These are phyloP conservation scores for Lagorchestes hirsutus DNA, from an alignment of 2,797 vertebrate species.

Conservation along the genomic window DNA sequence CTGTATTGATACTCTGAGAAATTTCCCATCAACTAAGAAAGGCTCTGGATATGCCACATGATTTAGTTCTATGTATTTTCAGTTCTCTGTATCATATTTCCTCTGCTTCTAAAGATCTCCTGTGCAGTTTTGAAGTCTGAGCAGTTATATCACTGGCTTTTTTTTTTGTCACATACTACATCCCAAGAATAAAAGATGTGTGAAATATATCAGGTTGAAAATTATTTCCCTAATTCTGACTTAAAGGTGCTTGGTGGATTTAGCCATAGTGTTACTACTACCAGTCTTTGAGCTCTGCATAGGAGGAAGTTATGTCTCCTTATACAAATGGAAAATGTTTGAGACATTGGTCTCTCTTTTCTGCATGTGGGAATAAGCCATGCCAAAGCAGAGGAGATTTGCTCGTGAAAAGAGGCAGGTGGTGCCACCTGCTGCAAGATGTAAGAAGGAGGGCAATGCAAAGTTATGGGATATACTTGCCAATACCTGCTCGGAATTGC, in stretches of 20 bases:
- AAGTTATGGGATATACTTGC: background rate
- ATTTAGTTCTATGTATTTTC: background rate
- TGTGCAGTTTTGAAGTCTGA: background rate
- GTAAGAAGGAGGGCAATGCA: background rate
- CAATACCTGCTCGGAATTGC: background rate
- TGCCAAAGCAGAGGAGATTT: background rate
- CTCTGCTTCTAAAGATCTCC: background rate
- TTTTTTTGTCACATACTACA: background rate
- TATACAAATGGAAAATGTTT: background rate
- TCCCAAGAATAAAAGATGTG: constrained; percentile 10
- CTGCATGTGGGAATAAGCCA: background rate
- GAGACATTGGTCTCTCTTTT: background rate
- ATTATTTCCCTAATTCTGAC: background rate
- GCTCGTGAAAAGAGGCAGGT: background rate
- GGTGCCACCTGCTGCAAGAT: background rate
- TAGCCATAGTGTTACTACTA: background rate
- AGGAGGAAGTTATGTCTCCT: background rate
- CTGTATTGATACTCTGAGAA: background rate
- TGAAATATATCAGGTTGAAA: background rate
- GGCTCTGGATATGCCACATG: background rate
- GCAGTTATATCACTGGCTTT: background rate
- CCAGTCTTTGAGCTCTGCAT: background rate
- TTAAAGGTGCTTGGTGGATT: background rate
- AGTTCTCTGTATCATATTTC: background rate
- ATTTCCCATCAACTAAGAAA: background rate